Percentiles rank a stretch among this genome's conserved stretches.
phyloP scores from a whole-genome alignment of 1,140 invertebrate species.

The Ladona fulva region DNA sequence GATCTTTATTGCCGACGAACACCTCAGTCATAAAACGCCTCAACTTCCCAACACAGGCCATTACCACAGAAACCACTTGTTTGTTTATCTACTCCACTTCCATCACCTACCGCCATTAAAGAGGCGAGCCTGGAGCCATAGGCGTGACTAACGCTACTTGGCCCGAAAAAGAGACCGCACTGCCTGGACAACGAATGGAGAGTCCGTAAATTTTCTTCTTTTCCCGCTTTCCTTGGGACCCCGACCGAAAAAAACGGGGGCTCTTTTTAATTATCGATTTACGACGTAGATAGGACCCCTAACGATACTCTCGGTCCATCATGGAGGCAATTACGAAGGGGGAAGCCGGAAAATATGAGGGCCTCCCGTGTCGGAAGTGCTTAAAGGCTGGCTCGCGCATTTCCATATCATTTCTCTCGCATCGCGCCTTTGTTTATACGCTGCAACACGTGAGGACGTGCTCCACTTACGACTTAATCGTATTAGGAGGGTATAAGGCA shows the following conservation, averaged over 20 bases:
- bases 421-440: too few species aligned
- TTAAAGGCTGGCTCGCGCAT: too few species aligned
- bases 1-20: not conserved
- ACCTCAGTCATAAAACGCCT: slow-evolving; percentile 8
- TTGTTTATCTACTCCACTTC: not conserved
- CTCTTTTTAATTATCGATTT: too few species aligned
- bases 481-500: too few species aligned
- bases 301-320: not conserved
- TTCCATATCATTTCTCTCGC: too few species aligned
- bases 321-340: too few species aligned
- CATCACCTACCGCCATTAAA: not conserved
- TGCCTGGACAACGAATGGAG: too few species aligned
- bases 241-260: too few species aligned
- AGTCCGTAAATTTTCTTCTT: not conserved
- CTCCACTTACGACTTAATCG: too few species aligned
- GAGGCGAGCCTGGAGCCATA: not conserved
- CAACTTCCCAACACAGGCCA: not conserved
- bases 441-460: too few species aligned
- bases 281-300: too few species aligned
- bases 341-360: not conserved
- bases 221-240: not conserved
- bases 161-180: not conserved
- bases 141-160: not conserved
- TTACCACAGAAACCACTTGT: not conserved
- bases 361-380: too few species aligned